Evolutionary conservation across 1,140 invertebrate genomes (phyloP), one percentile per base, ranked within the genome.

Genomic region (Daktulosphaira vitifoliae): DNA sequence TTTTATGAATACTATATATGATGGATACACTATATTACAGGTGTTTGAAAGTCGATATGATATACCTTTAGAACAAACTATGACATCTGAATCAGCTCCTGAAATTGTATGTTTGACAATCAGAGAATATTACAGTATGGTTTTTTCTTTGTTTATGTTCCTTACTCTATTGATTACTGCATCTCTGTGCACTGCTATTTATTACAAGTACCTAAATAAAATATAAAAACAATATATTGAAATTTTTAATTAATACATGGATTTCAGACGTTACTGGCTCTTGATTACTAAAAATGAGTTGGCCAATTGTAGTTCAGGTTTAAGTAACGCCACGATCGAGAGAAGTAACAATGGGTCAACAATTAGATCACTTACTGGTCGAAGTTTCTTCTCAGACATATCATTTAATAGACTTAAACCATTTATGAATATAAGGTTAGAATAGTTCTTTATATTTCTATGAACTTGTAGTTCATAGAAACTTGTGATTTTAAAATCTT

Each of bases 121-220:
- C 5, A 80, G 83, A 15, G 86, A 88, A 73, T 90, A 89, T 73
- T 88, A 89, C 70, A 83, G 84, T 3, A 76, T 90, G 7, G 79
- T 90, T 42, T 81, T 81, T n/a, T 81, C 84, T 0, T 78, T 89
- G 3, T 80, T 87, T 29, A 78, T 86, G 11, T 74, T 89, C 6
- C 79, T 86, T 23, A 79, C 84, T n/a, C 73, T 87, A 20, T 74
- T 89, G 11, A 76, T 86, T 26, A 82, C 80, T 15, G 79, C 86
- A 13, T 80, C 83, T 9, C 70, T 85, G 15, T 74, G 84, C 7
- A 80, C 84, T 3, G 81, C 83, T 68, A 74, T 85, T 54, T 84
- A 82, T 66, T 87, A 86, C 73, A 82, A 82, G 84, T 85, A 74
- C 69, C 59, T 68, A 20, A 22, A 39, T 42, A n/a, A n/a, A n/a